Evolutionary conservation across 2,113 vertebrate genomes (phyloP), one percentile per base, ranked within the genome.

Genomic region (Capra hircus): DNA sequence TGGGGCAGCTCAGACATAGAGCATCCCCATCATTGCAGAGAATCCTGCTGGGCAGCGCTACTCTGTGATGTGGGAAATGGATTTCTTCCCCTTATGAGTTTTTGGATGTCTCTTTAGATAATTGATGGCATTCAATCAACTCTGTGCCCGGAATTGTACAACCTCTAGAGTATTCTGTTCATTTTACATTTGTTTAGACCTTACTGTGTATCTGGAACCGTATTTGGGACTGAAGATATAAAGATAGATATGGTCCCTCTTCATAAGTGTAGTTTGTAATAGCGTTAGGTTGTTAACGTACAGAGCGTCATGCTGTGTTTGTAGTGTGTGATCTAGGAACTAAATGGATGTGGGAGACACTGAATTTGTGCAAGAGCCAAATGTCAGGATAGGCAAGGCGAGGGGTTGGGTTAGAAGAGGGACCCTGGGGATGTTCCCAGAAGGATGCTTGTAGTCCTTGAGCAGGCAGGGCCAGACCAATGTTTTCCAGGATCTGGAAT

Each of bases 211-310:
- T 86, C 82, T 91, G 86, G 53, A 88, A 59, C 30, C 77, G n/a
- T 82, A 36, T 71, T 92, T 52, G 55, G 53, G 28, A 78, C 19
- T n/a, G 60, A 36, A 90, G 62, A 92, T 92, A 28, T n/a, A 48
- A 92, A 53, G 48, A 87, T 43, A 78, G 77, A 71, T 48, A 36
- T 0, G 14, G 30, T 14, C 27, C 81, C 36, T 89, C 30, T 11
- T 50, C 30, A 98, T 98, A 92, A 96, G 95, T 98, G 98, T 98
- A 96, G 97, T 98, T 98, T 98, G 77, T 96, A 98, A 96, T 78
- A 94, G 97, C 57, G 55, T 96, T 97, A 59, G 88, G 93, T 91
- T 90, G 25, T 98, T 98, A 97, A 97, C 86, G 95, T 95, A 36
- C 84, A 90, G 94, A 91, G 95, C 97, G 89, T 80, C 45, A 45